phyloP scores from a whole-genome alignment of 1,140 invertebrate species.

The Caenorhabditis briggsae region DNA sequence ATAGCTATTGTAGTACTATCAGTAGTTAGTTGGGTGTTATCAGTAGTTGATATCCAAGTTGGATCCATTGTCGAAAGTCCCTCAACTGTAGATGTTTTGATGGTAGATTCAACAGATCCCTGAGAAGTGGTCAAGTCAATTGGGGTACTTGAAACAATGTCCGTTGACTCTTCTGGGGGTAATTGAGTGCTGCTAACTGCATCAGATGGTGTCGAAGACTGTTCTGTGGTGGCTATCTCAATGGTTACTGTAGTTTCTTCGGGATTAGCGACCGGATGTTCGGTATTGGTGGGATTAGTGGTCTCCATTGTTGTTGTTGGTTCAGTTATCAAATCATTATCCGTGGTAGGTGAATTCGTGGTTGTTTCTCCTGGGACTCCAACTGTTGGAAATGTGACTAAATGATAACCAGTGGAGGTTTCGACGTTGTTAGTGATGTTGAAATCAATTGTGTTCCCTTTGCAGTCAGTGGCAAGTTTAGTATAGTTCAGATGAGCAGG shows the following conservation, averaged over 20 bases:
- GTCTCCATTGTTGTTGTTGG: not conserved
- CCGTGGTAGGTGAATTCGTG: not conserved
- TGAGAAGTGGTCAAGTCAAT: not conserved
- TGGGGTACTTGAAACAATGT: not conserved
- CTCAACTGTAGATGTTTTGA: too few species aligned
- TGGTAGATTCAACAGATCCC: not conserved
- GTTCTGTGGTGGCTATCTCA: not conserved
- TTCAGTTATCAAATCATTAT: not conserved
- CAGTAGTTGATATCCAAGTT: too few species aligned
- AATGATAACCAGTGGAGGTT: conserved; percentile 30
- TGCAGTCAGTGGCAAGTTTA: conserved; percentile 20
- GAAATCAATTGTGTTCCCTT: conserved; percentile 29
- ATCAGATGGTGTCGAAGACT: not conserved
- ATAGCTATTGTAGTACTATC: too few species aligned
- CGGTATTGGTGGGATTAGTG: not conserved
- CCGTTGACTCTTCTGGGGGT: not conserved
- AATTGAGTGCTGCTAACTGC: not conserved
- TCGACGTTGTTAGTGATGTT: not conserved
- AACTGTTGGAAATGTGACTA: conserved; percentile 37
- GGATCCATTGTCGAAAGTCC: too few species aligned
- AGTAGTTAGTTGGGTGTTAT: too few species aligned
- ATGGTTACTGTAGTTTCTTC: not conserved
- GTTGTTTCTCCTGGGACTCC: not conserved
- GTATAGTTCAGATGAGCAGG: conserved; percentile 21
- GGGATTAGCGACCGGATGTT: not conserved